Percentiles rank a stretch among this genome's conserved stretches.
Conservation (phyloP, 2,113 vertebrate genomes). For the Sakesphorus luctuosus region DNA sequence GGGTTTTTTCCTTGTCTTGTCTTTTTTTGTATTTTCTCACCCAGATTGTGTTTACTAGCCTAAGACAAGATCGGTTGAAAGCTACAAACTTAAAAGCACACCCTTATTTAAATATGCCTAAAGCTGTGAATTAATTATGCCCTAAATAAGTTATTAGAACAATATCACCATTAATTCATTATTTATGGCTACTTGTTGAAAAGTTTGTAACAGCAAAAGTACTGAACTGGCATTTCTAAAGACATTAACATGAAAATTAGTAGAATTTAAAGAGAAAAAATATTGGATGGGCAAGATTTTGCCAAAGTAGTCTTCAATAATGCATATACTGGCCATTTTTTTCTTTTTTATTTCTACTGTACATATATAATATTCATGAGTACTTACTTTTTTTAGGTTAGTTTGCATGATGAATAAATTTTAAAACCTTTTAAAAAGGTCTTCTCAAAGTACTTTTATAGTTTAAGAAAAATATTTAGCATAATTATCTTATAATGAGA, state of each 20-base stretch:
- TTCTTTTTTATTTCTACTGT: conserved; percentile 54
- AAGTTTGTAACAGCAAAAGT: conserved; percentile 77
- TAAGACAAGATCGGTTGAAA: conserved; percentile 25
- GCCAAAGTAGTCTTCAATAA: conserved; percentile 73
- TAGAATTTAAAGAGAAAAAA: conserved; percentile 67
- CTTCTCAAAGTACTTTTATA: conserved; percentile 6
- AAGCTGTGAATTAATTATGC: conserved; percentile 83
- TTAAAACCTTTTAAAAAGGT: not conserved
- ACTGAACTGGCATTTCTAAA: conserved; percentile 79
- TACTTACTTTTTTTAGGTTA: conserved; percentile 41
- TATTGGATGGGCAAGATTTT: conserved; percentile 54
- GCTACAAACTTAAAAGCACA: conserved; percentile 49
- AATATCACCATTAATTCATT: conserved; percentile 82
- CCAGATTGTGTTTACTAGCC: not conserved
- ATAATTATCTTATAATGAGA: not conserved
- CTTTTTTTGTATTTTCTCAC: not conserved
- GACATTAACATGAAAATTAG: conserved; percentile 78
- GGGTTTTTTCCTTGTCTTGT: not conserved
- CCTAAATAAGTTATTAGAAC: conserved; percentile 79
- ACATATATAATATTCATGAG: conserved; percentile 59
- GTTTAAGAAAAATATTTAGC: not conserved
- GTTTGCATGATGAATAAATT: conserved; percentile 37
- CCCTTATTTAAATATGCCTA: conserved; percentile 66
- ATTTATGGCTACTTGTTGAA: conserved; percentile 82
- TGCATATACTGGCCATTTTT: conserved; percentile 45